Evolutionary conservation across 2,888 invertebrate species (phyloP).

Genomic region (Spicauda simplicius): DNA sequence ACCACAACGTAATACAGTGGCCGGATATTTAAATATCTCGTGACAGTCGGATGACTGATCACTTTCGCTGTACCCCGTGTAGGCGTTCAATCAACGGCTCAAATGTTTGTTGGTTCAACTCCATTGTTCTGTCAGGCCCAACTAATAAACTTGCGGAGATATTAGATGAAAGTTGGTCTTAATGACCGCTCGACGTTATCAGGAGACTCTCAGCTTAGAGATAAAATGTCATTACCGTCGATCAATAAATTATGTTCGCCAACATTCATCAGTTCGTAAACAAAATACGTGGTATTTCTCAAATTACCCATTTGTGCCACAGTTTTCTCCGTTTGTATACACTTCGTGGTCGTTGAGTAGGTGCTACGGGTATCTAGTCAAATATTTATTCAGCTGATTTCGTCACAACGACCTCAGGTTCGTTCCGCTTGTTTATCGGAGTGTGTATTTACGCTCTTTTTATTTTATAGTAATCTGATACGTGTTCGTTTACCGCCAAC

Average conservation of each 20-base stretch:
- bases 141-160: constrained; percentile 70
- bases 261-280: background rate
- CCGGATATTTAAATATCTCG: constrained; percentile 58
- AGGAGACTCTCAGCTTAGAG: constrained; percentile 5
- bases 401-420: constrained; percentile 62
- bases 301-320: constrained; percentile 3
- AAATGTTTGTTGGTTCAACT: constrained; percentile 53
- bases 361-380: constrained; percentile 3
- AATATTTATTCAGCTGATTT: constrained; percentile 46
- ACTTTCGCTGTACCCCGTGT: constrained; percentile 69
- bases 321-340: constrained; percentile 19
- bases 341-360: constrained; percentile 22
- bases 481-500: constrained; percentile 52
- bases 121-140: constrained; percentile 62
- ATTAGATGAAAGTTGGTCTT: constrained; percentile 65
- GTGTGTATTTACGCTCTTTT: constrained; percentile 69
- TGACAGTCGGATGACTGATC: constrained; percentile 56
- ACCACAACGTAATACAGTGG: constrained; percentile 58
- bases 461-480: constrained; percentile 66
- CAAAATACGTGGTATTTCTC: background rate
- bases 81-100: constrained; percentile 58
- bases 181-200: constrained; percentile 50
- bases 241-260: constrained; percentile 1
- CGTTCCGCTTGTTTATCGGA: constrained; percentile 68
- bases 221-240: constrained; percentile 33